Base-by-base conservation (phyloP, 2,113 vertebrate genomes). In the Passer montanus region DNA sequence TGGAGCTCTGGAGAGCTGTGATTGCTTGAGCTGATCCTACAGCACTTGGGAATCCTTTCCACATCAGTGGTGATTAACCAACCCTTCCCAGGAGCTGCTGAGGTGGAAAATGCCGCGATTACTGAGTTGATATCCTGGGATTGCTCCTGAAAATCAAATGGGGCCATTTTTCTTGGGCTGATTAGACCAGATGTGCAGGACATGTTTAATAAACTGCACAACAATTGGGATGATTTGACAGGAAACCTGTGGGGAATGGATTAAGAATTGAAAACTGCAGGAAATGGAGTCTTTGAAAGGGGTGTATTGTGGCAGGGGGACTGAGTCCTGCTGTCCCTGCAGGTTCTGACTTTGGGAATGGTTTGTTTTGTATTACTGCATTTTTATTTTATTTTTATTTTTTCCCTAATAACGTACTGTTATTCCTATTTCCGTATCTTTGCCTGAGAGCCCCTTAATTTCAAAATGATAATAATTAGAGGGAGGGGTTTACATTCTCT, bases 191-290 rank as follows among this genome's bases (percentile, higher is more conserved):
- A 83, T 92, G 79, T 73, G 67, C 67, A 62, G 91, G 94, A 60
- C n/a, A 28, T 24, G 13, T 95, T 94, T 86, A 77, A 92, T 89
- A 86, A 90, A 86, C 69, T 43, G 59, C 68, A 60, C 84, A 90
- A 73, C 67, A 56, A 52, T 86, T 0, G 53, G 58, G 24, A 26
- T 69, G 72, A 92, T 92, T 94, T 17, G 11, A n/a, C 20, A 17
- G 58, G 72, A 77, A 94, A 85, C 33, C 88, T 72, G 82, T 15
- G 49, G 67, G 59, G 72, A 88, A 86, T 12, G n/a, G 79, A 49
- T 53, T 60, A 30, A 63, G 84, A 76, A 44, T 23, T 59, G 14
- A 37, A 77, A 62, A 30, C 23, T 52, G 15, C 8, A 41, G 72
- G 19, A 60, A 88, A 52, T 15, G 15, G 0, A 2, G 28, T 7